Evolutionary conservation across 2,888 invertebrate genomes (phyloP), one percentile per base, ranked within the genome.

Genomic region (Horisme vitalbata): DNA sequence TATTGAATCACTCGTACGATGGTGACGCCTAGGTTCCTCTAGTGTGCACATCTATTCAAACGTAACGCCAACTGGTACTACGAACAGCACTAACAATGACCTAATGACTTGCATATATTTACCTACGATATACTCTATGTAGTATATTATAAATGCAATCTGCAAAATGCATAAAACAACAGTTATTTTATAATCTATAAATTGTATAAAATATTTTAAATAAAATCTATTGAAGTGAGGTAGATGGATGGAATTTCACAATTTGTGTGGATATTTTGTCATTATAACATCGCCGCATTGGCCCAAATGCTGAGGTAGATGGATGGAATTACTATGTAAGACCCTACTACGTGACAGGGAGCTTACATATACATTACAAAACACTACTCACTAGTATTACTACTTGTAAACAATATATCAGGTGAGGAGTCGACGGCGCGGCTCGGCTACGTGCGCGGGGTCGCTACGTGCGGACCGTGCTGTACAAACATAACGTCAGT

Each of bases 231-330:
- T 89, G 89, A 91, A 91, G 90, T 92, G 93, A 93, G 93, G 93
- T 93, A 93, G 93, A 91, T 92, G 93, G 93, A 93, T 93, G 93
- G 93, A 93, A 92, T 93, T 87, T 91, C 89, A 89, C 86, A 87
- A 79, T 88, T 88, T 88, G 86, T 86, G 86, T 89, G 88, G 88
- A 88, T 87, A 83, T 82, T 71, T 72, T 77, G 71, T 73, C 75
- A 71, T 71, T 75, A 81, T 75, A 79, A 83, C 78, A 78, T 75
- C 70, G 89, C 87, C 85, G 82, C 75, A 79, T 84, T 82, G 88
- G 88, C 88, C 85, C 86, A 80, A 84, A 84, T 81, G 81, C 83
- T 90, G 90, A 91, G 90, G 90, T 91, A 91, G 90, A 84, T 87
- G 90, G 90, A 90, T 90, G 90, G 90, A 90, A 89, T 90, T 83